phyloP scores from a whole-genome alignment of 2,113 vertebrate genomes.

The Hypocryptadius cinnamomeus region DNA sequence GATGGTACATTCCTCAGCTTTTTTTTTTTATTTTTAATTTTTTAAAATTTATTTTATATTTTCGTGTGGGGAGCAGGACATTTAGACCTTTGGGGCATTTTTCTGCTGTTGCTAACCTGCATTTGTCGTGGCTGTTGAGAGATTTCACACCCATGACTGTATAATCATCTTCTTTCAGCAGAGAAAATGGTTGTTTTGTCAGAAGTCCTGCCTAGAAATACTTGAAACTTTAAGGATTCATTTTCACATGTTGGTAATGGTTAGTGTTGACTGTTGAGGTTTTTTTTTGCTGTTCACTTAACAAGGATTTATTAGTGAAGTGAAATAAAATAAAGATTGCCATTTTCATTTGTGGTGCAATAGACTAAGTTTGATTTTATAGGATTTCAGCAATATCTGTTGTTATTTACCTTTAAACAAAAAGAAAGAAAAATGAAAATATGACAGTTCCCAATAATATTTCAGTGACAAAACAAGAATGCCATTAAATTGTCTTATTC shows the following conservation, averaged over 20 bases:
- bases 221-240: not conserved
- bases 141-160: not conserved
- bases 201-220: not conserved
- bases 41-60: not conserved
- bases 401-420: not conserved
- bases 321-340: not conserved
- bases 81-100: not conserved
- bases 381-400: not conserved
- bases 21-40: not conserved
- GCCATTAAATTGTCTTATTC: not conserved
- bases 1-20: too few species aligned
- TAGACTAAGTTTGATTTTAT: not conserved
- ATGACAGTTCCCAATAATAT: not conserved
- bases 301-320: not conserved
- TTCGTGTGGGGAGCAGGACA: fast-evolving
- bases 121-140: not conserved
- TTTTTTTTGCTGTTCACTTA: not conserved
- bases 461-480: not conserved
- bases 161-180: not conserved
- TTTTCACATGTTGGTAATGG: not conserved
- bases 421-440: not conserved
- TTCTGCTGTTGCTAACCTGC: not conserved
- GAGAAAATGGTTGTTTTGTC: not conserved
- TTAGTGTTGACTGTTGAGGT: not conserved
- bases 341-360: not conserved